These are phyloP conservation scores for Acipenser oxyrinchus DNA, from an alignment of 2,797 vertebrate genomes.

Conservation along the genomic window DNA sequence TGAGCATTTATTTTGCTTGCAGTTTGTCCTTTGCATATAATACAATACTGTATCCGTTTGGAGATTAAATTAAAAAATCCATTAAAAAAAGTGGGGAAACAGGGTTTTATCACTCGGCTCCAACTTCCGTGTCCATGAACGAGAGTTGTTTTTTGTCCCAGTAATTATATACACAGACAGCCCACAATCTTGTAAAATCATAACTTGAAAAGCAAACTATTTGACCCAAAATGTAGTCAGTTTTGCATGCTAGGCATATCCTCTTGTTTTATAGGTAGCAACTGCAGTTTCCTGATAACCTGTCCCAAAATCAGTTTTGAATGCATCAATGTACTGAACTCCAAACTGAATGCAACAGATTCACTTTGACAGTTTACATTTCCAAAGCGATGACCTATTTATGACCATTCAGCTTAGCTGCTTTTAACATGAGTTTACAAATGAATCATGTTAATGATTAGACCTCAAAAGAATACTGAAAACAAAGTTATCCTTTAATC, in stretches of 20 bases:
- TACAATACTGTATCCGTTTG: slow-evolving; percentile 50
- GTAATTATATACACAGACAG: slow-evolving; percentile 30
- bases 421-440: no score
- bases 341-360: background rate
- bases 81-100: slow-evolving; percentile 25
- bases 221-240: slow-evolving; percentile 7
- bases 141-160: slow-evolving; percentile 15
- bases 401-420: slow-evolving; percentile 6
- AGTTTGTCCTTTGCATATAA: slow-evolving; percentile 24
- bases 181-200: slow-evolving; percentile 19
- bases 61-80: slow-evolving; percentile 30
- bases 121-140: slow-evolving; percentile 27
- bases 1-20: no score
- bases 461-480: slow-evolving; percentile 24
- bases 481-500: slow-evolving; percentile 18
- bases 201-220: slow-evolving; percentile 11
- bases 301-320: background rate
- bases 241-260: background rate
- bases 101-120: slow-evolving; percentile 24
- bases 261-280: slow-evolving; percentile 12
- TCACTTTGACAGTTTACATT: slow-evolving; percentile 5
- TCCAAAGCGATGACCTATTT: slow-evolving; percentile 20
- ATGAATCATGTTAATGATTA: slow-evolving; percentile 18
- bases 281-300: background rate
- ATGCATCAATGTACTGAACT: slow-evolving; percentile 7